A percentile compares a stretch with the other conserved stretches of the same genome.
Evolutionary conservation across 30 jellyfish, hydroid and myxozoan genomes (phyloP).

Genomic region (Turritopsis rubra): DNA sequence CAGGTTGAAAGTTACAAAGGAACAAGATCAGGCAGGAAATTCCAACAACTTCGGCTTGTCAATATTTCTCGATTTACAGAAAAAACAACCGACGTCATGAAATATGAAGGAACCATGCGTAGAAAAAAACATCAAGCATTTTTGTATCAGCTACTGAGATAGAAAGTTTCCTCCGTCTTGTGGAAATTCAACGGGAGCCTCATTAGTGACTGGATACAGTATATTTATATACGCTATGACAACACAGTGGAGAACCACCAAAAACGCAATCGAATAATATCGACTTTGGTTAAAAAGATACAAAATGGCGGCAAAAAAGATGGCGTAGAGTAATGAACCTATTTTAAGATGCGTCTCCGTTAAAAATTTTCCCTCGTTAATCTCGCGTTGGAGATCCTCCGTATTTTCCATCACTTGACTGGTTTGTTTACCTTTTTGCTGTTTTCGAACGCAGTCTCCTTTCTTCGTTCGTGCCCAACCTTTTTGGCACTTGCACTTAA

Average conservation of each 20-base stretch:
- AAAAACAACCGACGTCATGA: too few species aligned
- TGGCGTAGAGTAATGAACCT: slow-evolving; percentile 60
- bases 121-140: too few species aligned
- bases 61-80: too few species aligned
- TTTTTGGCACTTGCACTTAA: slow-evolving; percentile 58
- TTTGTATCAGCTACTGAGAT: not conserved
- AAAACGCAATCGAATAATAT: slow-evolving; percentile 16
- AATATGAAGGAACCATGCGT: too few species aligned
- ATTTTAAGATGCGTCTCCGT: slow-evolving; percentile 57
- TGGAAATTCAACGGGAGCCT: not conserved
- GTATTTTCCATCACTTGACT: slow-evolving; percentile 3
- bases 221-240: slow-evolving; percentile 9
- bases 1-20: too few species aligned
- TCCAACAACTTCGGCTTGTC: too few species aligned
- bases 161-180: not conserved
- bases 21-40: too few species aligned
- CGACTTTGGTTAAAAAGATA: slow-evolving; percentile 17
- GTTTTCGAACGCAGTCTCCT: slow-evolving; percentile 37
- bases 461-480: slow-evolving; percentile 51
- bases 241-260: slow-evolving; percentile 19
- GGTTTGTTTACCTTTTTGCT: slow-evolving; percentile 21
- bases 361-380: slow-evolving; percentile 33
- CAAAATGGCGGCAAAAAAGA: slow-evolving; percentile 40
- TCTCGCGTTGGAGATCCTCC: slow-evolving; percentile 7
- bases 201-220: not conserved